Evolutionary conservation across 2,888 invertebrate species (phyloP).

Genomic region (Drosophila atripex): DNA sequence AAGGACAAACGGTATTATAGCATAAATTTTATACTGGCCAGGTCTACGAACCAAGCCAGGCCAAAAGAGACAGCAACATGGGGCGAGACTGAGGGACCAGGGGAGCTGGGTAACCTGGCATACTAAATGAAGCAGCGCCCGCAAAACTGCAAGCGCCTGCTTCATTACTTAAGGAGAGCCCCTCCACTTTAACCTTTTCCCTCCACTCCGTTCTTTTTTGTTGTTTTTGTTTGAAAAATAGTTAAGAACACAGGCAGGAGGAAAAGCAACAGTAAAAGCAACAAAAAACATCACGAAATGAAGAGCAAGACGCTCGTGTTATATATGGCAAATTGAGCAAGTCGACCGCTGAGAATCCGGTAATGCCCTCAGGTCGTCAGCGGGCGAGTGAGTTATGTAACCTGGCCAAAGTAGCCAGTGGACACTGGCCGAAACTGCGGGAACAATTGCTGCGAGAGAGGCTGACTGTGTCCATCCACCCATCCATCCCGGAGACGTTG

Average conservation of each 20-base stretch:
- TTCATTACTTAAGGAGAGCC: conserved; percentile 67
- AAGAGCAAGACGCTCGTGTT: conserved; percentile 50
- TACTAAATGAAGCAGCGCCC: conserved; percentile 80
- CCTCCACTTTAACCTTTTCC: conserved; percentile 3
- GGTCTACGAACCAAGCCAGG: conserved; percentile 71
- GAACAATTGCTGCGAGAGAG: conserved; percentile 54
- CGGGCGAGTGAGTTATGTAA: conserved; percentile 74
- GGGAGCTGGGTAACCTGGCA: conserved; percentile 50
- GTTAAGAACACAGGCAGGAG: conserved; percentile 61
- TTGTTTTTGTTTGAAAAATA: conserved; percentile 64
- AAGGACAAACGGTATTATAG: conserved; percentile 75
- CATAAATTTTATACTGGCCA: conserved; percentile 80
- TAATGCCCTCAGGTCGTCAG: conserved; percentile 73
- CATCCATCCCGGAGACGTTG: not conserved
- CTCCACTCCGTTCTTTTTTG: not conserved
- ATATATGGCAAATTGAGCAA: conserved; percentile 79
- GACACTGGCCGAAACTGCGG: conserved; percentile 53
- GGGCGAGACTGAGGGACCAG: not conserved
- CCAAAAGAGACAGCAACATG: conserved; percentile 4
- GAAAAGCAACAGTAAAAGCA: conserved; percentile 21
- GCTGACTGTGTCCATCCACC: conserved; percentile 1
- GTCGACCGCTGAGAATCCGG: conserved; percentile 72
- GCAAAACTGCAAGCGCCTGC: conserved; percentile 75
- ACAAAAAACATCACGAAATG: conserved; percentile 15
- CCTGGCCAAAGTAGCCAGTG: conserved; percentile 36